Base-by-base conservation (phyloP, 92 coral and sea anemone species). In the Epizoanthus fatuus region DNA sequence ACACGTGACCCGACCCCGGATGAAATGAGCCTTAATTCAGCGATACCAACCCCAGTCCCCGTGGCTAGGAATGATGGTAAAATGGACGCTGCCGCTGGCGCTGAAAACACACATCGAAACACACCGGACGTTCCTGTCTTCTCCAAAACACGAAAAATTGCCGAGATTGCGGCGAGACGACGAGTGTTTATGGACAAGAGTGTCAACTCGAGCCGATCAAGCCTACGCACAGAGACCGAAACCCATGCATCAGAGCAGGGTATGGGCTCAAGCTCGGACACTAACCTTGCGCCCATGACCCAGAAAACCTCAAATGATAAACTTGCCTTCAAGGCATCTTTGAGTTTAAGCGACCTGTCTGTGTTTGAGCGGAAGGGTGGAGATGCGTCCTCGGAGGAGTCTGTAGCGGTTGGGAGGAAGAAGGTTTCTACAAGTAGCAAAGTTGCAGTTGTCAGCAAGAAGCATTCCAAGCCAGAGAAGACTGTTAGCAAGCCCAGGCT, bases 101-200 rank as follows among this genome's bases (percentile, higher is more conserved):
- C 88, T 16, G 67, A 62, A 13, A 72, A 22, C 22, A 67, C 75
- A 2, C 75, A 66, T 44, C 63, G 44, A 22, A 45, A 49, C 40
- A 69, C 83, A 12, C 83, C 94, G 3, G 82, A 69, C 17, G 84
- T 92, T 29, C 98, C 98, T 37, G 86, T 94, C 39, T 94, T 94
- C 72, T 91, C 98, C 32, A 90, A 81, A 71, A 94, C 98, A 35
- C 86, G 86, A 62, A 92, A 92, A 71, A 93, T 94, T 44, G 88
- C 98, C 19, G 94, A 92, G 45, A 83, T 94, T 53, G 90, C 98
- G 49, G 93, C 94, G 3, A 93, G 95, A 64, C 89, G 98, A 51
- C 92, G 96, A 59, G 87, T 72, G 2, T 80, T 91, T 63, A 81
- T 90, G 85, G 96, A 92, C 47, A 88, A 81, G 42, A 81, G 84